Evolutionary conservation across 2,797 vertebrate genomes (phyloP).

Genomic region (Onychomys torridus): DNA sequence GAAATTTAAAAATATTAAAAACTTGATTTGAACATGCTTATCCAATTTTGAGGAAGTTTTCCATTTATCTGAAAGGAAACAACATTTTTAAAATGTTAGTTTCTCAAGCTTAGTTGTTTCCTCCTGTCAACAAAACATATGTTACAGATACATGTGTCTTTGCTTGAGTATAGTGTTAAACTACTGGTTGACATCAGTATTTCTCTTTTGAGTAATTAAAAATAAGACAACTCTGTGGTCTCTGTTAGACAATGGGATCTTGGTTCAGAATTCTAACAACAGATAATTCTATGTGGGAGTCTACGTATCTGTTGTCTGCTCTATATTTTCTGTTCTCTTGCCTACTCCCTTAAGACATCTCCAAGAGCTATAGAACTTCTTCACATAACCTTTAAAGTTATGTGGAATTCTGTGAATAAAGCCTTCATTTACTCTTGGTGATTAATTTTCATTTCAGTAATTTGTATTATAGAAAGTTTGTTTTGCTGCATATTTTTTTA

Average conservation of each 20-base stretch:
- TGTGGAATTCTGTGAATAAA: slow-evolving; percentile 41
- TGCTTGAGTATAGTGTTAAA: slow-evolving; percentile 11
- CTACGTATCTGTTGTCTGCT: background rate
- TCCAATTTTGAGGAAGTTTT: slow-evolving; percentile 41
- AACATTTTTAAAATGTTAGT: background rate
- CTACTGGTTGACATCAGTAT: background rate
- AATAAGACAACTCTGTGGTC: slow-evolving; percentile 25
- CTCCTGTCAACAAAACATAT: background rate
- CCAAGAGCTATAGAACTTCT: slow-evolving; percentile 33
- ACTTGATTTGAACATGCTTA: background rate
- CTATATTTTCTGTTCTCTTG: slow-evolving; percentile 40
- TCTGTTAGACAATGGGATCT: slow-evolving; percentile 41
- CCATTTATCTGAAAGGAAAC: slow-evolving; percentile 47
- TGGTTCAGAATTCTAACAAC: slow-evolving; percentile 43
- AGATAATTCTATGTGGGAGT: background rate
- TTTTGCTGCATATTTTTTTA: background rate
- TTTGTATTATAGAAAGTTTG: slow-evolving; percentile 47
- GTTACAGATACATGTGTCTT: slow-evolving; percentile 25
- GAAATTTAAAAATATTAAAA: slow-evolving; percentile 41
- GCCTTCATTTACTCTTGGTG: slow-evolving; percentile 53
- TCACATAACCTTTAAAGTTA: background rate
- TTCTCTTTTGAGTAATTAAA: background rate
- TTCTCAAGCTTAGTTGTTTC: background rate
- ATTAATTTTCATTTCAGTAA: slow-evolving; percentile 43
- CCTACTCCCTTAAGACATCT: background rate